These are phyloP conservation scores for Picus viridis DNA, from an alignment of 2,797 vertebrate genomes.

Conservation along the genomic window DNA sequence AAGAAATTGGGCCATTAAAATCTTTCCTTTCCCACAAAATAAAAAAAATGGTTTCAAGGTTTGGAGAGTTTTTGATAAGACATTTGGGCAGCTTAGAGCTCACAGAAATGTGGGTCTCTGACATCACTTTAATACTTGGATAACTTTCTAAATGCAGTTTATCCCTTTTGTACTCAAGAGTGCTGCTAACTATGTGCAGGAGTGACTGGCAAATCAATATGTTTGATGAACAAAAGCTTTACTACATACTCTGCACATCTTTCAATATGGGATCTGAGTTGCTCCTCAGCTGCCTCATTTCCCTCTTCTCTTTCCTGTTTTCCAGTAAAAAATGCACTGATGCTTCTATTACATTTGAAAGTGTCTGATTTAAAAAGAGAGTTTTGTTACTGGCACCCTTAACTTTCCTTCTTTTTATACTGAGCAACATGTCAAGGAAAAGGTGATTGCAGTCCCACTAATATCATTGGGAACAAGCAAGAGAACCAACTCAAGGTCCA, in stretches of 20 bases:
- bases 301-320: not conserved
- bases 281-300: not conserved
- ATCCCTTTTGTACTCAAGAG: not conserved
- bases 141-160: not conserved
- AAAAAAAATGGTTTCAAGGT: not conserved
- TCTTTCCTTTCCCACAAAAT: not conserved
- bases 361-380: not conserved
- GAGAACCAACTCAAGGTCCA: not conserved
- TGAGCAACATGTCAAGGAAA: not conserved
- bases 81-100: not conserved
- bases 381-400: not conserved
- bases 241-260: rapidly evolving
- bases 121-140: not conserved
- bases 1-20: constrained; percentile 28
- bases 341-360: not conserved
- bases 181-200: rapidly evolving
- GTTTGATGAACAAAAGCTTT: not conserved
- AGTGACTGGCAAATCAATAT: not conserved
- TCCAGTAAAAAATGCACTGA: not conserved
- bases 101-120: not conserved
- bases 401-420: not conserved
- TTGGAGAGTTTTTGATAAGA: not conserved
- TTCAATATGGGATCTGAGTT: rapidly evolving
- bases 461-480: not conserved
- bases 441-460: not conserved